Conservation (phyloP, 2,797 vertebrate genomes). For the Steatocranus sp. region DNA sequence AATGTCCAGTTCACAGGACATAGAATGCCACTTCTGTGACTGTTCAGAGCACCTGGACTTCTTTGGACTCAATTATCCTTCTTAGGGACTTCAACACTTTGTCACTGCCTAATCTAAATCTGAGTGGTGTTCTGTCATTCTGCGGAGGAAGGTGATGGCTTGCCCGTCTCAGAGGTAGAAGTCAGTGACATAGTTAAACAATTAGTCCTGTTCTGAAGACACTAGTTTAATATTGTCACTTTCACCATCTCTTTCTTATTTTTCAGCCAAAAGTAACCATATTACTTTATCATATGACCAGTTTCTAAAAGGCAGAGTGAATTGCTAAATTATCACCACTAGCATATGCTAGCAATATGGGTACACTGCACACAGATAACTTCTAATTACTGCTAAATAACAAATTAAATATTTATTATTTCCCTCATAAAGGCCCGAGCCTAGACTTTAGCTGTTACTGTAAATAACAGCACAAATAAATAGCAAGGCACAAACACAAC, state of each 20-base stretch:
- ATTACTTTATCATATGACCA: background rate
- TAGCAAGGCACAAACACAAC: background rate
- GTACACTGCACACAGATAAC: background rate
- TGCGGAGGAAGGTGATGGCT: background rate
- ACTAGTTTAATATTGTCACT: background rate
- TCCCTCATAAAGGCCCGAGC: background rate
- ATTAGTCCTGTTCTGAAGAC: background rate
- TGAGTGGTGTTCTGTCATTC: background rate
- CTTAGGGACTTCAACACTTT: background rate
- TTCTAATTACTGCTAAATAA: background rate
- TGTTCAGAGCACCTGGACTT: background rate
- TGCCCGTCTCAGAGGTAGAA: background rate
- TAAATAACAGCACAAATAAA: background rate
- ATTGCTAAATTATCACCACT: background rate
- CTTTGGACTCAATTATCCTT: background rate
- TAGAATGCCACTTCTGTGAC: background rate
- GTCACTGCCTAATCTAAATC: background rate
- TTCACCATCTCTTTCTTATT: background rate
- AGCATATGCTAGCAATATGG: background rate
- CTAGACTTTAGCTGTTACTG: background rate
- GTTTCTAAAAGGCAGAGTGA: background rate
- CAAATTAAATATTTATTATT: background rate
- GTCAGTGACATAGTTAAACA: background rate
- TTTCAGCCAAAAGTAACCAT: background rate
- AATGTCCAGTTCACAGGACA: background rate